Evolutionary conservation across 2,113 vertebrate genomes (phyloP).

Genomic region (Ardeotis arabs): DNA sequence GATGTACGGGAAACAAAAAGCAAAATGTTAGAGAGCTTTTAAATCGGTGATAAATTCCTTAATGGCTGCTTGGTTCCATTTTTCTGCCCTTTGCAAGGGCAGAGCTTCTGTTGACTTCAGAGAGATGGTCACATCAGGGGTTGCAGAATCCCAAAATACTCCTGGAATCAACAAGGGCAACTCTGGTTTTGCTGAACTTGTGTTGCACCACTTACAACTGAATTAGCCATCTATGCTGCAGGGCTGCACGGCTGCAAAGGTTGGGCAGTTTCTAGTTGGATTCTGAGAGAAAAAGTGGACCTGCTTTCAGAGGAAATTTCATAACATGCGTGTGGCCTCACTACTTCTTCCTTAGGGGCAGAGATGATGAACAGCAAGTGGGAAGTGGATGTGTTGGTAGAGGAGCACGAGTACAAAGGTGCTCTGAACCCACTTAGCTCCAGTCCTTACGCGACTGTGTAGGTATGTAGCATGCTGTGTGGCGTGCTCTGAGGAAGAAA

Average conservation of each 20-base stretch:
- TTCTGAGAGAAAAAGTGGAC: background rate
- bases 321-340: accelerated
- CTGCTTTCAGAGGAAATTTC: background rate
- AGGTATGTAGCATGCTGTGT: background rate
- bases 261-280: background rate
- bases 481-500: background rate
- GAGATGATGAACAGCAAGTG: background rate
- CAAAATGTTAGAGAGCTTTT: background rate
- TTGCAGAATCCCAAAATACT: background rate
- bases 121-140: background rate
- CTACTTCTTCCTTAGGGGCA: background rate
- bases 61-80: background rate
- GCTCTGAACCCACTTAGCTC: background rate
- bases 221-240: background rate
- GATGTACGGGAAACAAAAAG: background rate
- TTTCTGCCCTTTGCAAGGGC: background rate
- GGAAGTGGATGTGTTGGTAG: background rate
- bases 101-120: background rate
- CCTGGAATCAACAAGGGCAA: background rate
- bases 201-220: background rate
- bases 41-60: background rate
- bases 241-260: background rate
- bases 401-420: background rate
- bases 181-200: background rate
- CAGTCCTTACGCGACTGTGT: accelerated